Percentiles rank a stretch among this genome's conserved stretches.
Evolutionary conservation across 2,797 vertebrate species (phyloP).

Genomic region (Coluber constrictor): DNA sequence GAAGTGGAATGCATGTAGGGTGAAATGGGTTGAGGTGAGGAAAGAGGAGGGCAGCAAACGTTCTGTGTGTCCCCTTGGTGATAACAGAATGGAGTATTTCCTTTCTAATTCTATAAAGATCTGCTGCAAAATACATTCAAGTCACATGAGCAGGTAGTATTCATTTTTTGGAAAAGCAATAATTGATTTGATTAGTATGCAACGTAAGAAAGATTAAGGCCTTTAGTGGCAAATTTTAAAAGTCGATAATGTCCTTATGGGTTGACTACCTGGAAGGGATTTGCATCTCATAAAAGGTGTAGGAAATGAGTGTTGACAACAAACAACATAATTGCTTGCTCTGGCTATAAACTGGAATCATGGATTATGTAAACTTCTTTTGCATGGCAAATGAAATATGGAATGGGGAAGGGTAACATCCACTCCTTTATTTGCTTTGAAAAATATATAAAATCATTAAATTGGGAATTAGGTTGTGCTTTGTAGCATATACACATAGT

Average conservation of each 20-base stretch:
- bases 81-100: neutral
- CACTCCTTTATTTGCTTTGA: neutral
- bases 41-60: neutral
- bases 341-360: neutral
- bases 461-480: neutral
- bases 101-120: neutral
- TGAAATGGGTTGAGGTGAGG: neutral
- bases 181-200: neutral
- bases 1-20: neutral
- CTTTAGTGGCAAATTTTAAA: neutral
- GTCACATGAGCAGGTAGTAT: neutral
- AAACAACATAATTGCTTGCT: neutral
- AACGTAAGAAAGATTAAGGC: neutral
- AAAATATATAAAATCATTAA: neutral
- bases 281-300: constrained; percentile 6
- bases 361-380: constrained; percentile 12
- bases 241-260: neutral
- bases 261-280: neutral
- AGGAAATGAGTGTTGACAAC: neutral
- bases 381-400: constrained; percentile 2
- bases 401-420: neutral
- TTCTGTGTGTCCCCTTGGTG: neutral
- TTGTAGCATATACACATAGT: neutral
- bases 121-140: neutral
- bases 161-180: neutral